Base-by-base conservation (phyloP, 2,888 invertebrate species). In the Zaprionus obscuricornis region DNA sequence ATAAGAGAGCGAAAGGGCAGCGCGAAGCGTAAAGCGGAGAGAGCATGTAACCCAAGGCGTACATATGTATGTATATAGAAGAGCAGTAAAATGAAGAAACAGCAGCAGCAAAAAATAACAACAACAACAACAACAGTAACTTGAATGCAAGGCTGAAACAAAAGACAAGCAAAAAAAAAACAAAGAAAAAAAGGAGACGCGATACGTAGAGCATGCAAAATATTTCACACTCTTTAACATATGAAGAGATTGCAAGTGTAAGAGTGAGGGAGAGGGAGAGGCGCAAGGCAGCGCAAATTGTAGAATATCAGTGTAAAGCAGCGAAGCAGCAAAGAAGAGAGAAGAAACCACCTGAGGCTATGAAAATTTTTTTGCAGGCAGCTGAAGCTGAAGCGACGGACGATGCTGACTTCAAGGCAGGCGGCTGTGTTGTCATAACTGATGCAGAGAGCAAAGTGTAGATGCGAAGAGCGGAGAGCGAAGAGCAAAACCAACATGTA, bases 261-360 rank as follows among this genome's bases (percentile, higher is more conserved):
- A 18, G 16, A 13, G 11, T 7, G 20, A 2, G 16, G 8, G 3
- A 13, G 6, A 33, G 7, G 4, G 29, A 10, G 6, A 27, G 8
- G n/a, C n/a, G n/a, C n/a, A n/a, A n/a, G 24, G 29, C 6, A 10
- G 13, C 1, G 16, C 18, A 17, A 39, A 14, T 10, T 17, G n/a
- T 17, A 31, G n/a, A n/a, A n/a, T n/a, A n/a, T n/a, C n/a, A n/a
- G n/a, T n/a, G n/a, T n/a, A n/a, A n/a, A n/a, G n/a, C n/a, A n/a
- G n/a, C n/a, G n/a, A n/a, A n/a, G n/a, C n/a, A 11, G n/a, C 13
- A 17, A 27, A 7, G 6, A 39, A 33, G 40, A 51, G 11, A 6
- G 20, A 36, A 43, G 16, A 64, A 75, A 66, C 74, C 77, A 75
- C 77, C 75, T 77, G 77, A 75, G 65, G 74, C 69, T 70, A 58